phyloP scores from a whole-genome alignment of 2,113 vertebrate genomes.

The Myiagra hebetior region DNA sequence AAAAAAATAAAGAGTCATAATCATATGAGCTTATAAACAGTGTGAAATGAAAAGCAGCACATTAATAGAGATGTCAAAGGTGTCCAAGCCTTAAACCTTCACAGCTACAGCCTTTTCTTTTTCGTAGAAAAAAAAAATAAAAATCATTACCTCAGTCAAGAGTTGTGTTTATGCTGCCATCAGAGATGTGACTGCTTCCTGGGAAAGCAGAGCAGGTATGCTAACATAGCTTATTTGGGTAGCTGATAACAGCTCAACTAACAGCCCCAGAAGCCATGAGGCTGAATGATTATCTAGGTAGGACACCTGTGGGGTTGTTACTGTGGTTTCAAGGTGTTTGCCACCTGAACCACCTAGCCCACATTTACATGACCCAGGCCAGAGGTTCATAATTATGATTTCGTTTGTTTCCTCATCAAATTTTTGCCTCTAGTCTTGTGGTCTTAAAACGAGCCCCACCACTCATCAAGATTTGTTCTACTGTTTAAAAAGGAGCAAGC shows the following conservation, averaged over 20 bases:
- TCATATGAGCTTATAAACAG: neutral
- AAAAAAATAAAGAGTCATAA: neutral
- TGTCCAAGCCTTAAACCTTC: neutral
- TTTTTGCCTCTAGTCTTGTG: neutral
- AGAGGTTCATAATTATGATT: neutral
- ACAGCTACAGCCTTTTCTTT: neutral
- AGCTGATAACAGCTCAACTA: neutral
- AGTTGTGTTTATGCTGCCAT: neutral
- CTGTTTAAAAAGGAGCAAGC: constrained; percentile 17
- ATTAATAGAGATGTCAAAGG: neutral
- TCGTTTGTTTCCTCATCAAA: neutral
- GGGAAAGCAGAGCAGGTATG: neutral
- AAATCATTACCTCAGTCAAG: neutral
- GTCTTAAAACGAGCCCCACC: neutral
- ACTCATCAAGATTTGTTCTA: constrained; percentile 16
- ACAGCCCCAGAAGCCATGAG: neutral
- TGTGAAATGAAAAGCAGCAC: neutral
- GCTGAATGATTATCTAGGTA: neutral
- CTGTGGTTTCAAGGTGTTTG: neutral
- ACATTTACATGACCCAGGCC: neutral
- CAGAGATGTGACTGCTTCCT: neutral
- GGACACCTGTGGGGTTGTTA: neutral
- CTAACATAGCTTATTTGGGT: neutral
- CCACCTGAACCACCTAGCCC: neutral
- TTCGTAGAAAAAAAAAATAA: neutral